Conservation (phyloP, 1,140 invertebrate species). For the Stegodyphus mimosarum region DNA sequence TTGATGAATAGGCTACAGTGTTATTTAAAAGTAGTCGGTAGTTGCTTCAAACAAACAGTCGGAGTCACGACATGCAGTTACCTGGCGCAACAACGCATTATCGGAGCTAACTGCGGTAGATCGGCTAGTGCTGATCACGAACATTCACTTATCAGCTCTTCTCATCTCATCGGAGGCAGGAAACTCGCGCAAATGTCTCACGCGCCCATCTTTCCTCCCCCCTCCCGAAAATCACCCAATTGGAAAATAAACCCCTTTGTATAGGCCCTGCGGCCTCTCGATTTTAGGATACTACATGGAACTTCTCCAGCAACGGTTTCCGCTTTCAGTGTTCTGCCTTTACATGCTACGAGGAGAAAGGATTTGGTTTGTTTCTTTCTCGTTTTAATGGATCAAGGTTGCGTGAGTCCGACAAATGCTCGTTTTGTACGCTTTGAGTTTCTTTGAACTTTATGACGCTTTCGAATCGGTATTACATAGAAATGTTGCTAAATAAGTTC, state of each 20-base stretch:
- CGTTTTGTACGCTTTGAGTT: too few relatives aligned
- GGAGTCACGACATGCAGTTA: background rate
- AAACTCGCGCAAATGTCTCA: conserved; percentile 41
- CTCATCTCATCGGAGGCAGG: conserved; percentile 48
- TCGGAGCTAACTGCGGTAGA: background rate
- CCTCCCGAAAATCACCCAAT: conserved; percentile 21
- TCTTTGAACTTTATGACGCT: too few relatives aligned
- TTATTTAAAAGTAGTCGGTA: background rate
- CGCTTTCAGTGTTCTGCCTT: background rate
- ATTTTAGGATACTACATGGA: background rate
- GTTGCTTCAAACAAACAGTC: background rate
- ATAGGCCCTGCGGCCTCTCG: background rate
- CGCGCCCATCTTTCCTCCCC: background rate
- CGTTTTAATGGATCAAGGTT: too few relatives aligned
- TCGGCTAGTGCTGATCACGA: conserved; percentile 22
- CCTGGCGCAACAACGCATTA: background rate
- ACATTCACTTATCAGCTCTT: conserved; percentile 36
- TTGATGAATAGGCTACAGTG: too few relatives aligned
- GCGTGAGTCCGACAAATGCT: too few relatives aligned
- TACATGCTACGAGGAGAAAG: too few relatives aligned
- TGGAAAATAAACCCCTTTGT: conserved; percentile 49
- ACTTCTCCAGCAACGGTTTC: background rate
- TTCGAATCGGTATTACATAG: too few relatives aligned
- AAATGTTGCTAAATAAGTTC: too few relatives aligned
- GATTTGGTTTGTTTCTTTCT: too few relatives aligned